Base-by-base conservation (phyloP, 2,797 vertebrate species). In the Atherinosoma microstoma region DNA sequence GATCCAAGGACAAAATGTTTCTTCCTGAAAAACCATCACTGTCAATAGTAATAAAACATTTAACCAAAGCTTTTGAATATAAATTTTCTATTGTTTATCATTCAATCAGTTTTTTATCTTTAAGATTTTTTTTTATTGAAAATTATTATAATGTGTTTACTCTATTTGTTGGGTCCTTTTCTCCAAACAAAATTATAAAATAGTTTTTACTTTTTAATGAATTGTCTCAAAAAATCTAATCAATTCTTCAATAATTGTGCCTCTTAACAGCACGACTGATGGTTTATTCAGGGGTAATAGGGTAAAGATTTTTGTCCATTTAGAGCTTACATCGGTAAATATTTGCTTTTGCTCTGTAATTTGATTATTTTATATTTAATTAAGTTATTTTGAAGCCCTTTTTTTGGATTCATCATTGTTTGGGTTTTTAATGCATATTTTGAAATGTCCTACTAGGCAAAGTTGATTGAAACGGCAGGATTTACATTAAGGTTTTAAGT, bases 1-100 rank as follows among this genome's bases (percentile, higher is more conserved):
- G 49, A 83, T 85, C 66, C 69, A 58, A 45, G 47, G 74, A 84
- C 70, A 71, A 30, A 11, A n/a, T 65, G 18, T 68, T 73, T 79
- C 63, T 73, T 79, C 47, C 34, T 73, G 58, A 57, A 73, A 77
- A 64, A 84, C 58, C 61, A 58, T 38, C 42, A 36, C 20, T 58
- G 51, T 83, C 38, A 73, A 51, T 68, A 67, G 13, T 24, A 68
- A 20, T 35, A 13, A 67, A 78, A 38, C 1, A 12, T 16, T 24
- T 36, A 35, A 66, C 24, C 49, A 18, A 56, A n/a, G 27, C 36
- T 69, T 61, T 40, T 20, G 35, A 0, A 63, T 38, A 54, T 15
- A 5, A 32, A 30, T 9, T 27, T 40, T 11, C 3, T 0, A 22
- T 40, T 32, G n/a, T 22, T 38, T 47, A 7, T 15, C 6, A 57